These are phyloP conservation scores for Metopolophium dirhodum DNA, from an alignment of 1,140 invertebrate species.

Conservation along the genomic window DNA sequence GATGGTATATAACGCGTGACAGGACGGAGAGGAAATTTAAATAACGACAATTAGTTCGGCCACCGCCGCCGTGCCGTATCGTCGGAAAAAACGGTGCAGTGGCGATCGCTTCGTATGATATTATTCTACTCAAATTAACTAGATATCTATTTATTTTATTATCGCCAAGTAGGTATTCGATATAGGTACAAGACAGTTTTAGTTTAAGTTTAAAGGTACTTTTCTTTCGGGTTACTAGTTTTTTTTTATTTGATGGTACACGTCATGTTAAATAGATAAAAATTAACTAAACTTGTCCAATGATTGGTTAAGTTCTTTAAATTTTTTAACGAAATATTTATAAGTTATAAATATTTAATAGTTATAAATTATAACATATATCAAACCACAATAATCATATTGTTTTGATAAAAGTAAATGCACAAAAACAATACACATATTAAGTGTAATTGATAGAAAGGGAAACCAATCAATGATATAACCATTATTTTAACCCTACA, in stretches of 20 bases:
- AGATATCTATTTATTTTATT: background rate
- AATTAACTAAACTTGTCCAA: background rate
- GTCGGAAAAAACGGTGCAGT: background rate
- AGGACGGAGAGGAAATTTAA: background rate
- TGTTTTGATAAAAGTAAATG: background rate
- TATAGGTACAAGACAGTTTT: too few relatives aligned
- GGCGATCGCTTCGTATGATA: too few relatives aligned
- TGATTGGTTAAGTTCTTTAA: background rate
- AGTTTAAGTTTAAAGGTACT: too few relatives aligned
- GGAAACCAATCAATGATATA: background rate
- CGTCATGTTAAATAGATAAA: background rate
- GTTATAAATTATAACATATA: too few relatives aligned
- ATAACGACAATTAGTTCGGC: background rate
- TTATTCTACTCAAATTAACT: too few relatives aligned
- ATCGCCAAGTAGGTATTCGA: background rate
- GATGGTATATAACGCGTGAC: too few relatives aligned
- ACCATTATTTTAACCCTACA: too few relatives aligned
- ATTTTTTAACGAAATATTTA: background rate
- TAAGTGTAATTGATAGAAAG: background rate
- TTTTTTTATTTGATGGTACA: background rate
- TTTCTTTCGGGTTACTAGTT: background rate
- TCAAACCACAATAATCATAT: background rate
- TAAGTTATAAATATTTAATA: too few relatives aligned
- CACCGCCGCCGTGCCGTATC: background rate
- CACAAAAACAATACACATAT: background rate